These are phyloP conservation scores for Sebastes nivosus DNA, from an alignment of 2,797 vertebrate genomes.

Conservation along the genomic window DNA sequence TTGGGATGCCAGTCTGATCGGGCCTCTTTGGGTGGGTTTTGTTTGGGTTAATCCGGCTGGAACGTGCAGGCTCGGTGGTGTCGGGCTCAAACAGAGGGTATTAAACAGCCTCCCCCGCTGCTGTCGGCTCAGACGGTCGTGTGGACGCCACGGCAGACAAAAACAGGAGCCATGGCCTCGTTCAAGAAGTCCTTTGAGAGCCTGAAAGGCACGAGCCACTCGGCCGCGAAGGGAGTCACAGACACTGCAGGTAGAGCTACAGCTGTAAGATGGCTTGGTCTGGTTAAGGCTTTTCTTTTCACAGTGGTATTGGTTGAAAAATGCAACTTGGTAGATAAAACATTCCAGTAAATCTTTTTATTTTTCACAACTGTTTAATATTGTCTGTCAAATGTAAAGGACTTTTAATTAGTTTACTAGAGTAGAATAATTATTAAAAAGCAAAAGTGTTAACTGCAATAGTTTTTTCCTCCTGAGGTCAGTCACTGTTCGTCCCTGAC, in stretches of 20 bases:
- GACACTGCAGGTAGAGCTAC: constrained; percentile 74
- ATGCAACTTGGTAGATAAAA: background rate
- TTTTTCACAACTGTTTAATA: background rate
- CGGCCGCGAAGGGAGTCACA: constrained; percentile 75
- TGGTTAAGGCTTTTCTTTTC: background rate
- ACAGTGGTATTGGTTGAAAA: background rate
- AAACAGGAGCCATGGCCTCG: constrained; percentile 79
- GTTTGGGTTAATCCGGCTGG: constrained; percentile 77
- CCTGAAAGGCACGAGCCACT: constrained; percentile 76
- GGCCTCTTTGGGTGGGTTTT: constrained; percentile 67
- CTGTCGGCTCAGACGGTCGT: constrained; percentile 50
- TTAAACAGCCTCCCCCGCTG: constrained; percentile 68
- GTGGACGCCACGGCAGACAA: constrained; percentile 33
- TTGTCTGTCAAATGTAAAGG: background rate
- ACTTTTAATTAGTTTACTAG: background rate
- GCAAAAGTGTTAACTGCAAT: background rate
- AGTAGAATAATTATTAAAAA: background rate
- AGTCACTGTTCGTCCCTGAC: background rate
- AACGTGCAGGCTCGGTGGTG: constrained; percentile 59
- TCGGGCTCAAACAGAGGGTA: constrained; percentile 64
- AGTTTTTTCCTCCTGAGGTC: background rate
- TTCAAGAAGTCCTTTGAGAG: constrained; percentile 84
- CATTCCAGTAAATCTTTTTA: background rate
- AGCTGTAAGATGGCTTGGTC: background rate
- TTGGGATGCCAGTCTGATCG: constrained; percentile 73